Evolutionary conservation across 2,888 invertebrate species (phyloP), one percentile per base, ranked within the genome.

Genomic region (Colletes collaris): DNA sequence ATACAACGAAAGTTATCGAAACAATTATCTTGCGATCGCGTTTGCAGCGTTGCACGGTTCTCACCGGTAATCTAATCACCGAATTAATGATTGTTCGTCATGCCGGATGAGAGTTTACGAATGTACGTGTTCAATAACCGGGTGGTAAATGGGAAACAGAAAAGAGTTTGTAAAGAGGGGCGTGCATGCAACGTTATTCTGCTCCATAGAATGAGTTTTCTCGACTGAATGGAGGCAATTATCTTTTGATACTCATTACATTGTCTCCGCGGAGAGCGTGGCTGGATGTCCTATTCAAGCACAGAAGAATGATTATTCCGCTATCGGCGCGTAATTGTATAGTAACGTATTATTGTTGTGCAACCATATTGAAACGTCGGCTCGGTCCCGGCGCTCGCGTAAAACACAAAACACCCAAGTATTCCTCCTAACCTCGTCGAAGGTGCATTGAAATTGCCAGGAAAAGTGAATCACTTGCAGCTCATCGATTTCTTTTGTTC

Each of bases 241-340:
- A 79, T 75, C 79, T 68, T 75, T 75, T 65, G 71, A 65, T 70
- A 67, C 73, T 78, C 66, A 66, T 77, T 75, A 74, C 69, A 58
- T 63, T 65, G 69, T 81, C 62, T 63, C 64, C 49, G 69, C 13
- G 40, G 64, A 63, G 66, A 66, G 66, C 35, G 44, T 49, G 27
- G 53, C 53, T 55, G 49, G 62, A 63, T 74, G 62, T 62, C 49
- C 67, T 62, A 62, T 60, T 62, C 67, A 72, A 35, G 10, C 19
- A 27, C 58, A 19, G n/a, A 44, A 58, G 53, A 66, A 53, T 58
- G 65, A 72, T 72, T 65, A 67, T 74, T 35, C 53, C 46, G 35
- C 60, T 53, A 62, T 74, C 46, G 66, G 27, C 50, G n/a, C 46
- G 62, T 74, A 67, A 67, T 67, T 74, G 55, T 46, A 37, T 55